These are phyloP conservation scores for Tricholauxania praeusta DNA, from an alignment of 2,888 invertebrate genomes.

Conservation along the genomic window DNA sequence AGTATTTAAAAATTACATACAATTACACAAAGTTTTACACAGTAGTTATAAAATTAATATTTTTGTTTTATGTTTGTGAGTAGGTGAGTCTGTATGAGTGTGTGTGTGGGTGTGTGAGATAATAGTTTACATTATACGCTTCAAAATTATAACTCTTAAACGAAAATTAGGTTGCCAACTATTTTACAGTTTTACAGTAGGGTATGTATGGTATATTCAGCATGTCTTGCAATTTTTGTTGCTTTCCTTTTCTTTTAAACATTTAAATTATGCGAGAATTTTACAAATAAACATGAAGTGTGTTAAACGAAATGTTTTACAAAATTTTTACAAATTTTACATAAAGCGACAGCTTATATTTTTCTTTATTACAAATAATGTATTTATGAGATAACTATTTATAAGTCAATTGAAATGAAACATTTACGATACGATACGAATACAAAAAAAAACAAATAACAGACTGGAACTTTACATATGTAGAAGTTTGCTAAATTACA, in stretches of 20 bases:
- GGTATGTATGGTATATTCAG: too few species aligned
- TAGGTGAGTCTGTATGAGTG: background rate
- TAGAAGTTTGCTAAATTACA: constrained; percentile 4
- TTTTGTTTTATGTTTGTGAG: too few species aligned
- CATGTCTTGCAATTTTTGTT: too few species aligned
- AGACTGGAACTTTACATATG: constrained; percentile 8
- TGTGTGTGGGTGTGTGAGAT: constrained; percentile 7
- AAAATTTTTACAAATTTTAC: constrained; percentile 29
- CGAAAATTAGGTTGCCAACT: constrained; percentile 14
- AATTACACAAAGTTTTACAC: constrained; percentile 22
- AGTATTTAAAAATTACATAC: constrained; percentile 14
- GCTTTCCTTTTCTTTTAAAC: background rate
- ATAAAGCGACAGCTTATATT: constrained; percentile 21
- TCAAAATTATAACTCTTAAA: background rate
- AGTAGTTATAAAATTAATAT: background rate
- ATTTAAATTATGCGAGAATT: constrained; percentile 14
- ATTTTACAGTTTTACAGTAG: background rate
- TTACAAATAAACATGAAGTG: constrained; percentile 27
- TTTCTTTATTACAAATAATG: too few species aligned
- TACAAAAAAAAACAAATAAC: constrained; percentile 3
- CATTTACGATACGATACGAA: constrained; percentile 3
- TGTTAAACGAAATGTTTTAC: background rate
- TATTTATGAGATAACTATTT: constrained; percentile 8
- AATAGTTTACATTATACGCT: constrained; percentile 14
- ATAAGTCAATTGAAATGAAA: constrained; percentile 10